Conservation (phyloP, 2,113 vertebrate genomes). For the Dipodomys spectabilis region DNA sequence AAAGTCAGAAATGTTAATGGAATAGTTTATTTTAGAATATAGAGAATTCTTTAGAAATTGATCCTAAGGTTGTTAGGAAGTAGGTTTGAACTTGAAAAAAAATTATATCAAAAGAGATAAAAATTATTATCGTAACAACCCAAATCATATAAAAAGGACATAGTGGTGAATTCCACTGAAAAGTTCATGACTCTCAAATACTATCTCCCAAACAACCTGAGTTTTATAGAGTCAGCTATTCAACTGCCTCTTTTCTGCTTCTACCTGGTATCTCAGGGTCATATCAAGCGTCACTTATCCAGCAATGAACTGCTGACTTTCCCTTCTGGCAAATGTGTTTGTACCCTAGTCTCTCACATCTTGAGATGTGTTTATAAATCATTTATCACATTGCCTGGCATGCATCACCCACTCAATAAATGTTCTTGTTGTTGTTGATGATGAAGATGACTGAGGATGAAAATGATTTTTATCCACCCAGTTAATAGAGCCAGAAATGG, state of each 20-base stretch:
- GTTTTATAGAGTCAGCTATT: conserved; percentile 39
- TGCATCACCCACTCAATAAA: not conserved
- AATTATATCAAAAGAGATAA: conserved; percentile 67
- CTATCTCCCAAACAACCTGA: conserved; percentile 46
- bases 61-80: conserved; percentile 56
- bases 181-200: conserved; percentile 68
- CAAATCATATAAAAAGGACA: conserved; percentile 68
- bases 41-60: conserved; percentile 55
- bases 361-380: conserved; percentile 63
- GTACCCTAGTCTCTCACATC: conserved; percentile 5
- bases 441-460: not conserved
- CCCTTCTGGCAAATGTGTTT: conserved; percentile 59
- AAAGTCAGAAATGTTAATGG: conserved; percentile 31
- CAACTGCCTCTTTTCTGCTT: conserved; percentile 60
- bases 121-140: conserved; percentile 58
- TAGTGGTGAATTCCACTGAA: conserved; percentile 61
- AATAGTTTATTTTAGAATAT: conserved; percentile 36
- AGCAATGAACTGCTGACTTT: conserved; percentile 47
- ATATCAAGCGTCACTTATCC: conserved; percentile 53
- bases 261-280: conserved; percentile 57
- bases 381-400: conserved; percentile 54
- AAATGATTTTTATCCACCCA: conserved; percentile 31
- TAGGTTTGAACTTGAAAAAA: conserved; percentile 58
- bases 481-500: conserved; percentile 47
- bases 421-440: not conserved